phyloP scores from a whole-genome alignment of 2,797 vertebrate genomes.

The Pelobates cultripes region DNA sequence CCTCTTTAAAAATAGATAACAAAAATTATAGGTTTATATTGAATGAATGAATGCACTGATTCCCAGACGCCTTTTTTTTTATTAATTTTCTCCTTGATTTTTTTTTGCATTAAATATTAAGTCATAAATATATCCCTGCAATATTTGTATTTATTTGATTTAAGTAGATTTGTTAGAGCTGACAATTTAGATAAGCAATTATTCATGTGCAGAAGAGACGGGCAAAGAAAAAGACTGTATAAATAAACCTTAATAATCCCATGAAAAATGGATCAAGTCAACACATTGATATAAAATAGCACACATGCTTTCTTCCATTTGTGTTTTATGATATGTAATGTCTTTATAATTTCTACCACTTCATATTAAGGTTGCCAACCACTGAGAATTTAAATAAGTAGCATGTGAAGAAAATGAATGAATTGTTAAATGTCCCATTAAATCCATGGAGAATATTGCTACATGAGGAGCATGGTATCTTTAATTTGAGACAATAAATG shows the following conservation, averaged over 20 bases:
- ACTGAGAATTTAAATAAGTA: constrained; percentile 80
- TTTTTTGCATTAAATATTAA: constrained; percentile 7
- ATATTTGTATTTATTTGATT: constrained; percentile 30
- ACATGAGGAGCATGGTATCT: constrained; percentile 69
- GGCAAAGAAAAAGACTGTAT: constrained; percentile 69
- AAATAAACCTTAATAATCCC: constrained; percentile 68
- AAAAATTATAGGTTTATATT: not conserved
- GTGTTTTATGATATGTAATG: constrained; percentile 78
- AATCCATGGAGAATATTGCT: constrained; percentile 73
- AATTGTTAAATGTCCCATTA: constrained; percentile 82
- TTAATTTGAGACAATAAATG: constrained; percentile 74
- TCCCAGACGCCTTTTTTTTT: not conserved
- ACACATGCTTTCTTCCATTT: constrained; percentile 76
- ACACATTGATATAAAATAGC: constrained; percentile 72
- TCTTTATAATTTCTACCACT: constrained; percentile 79
- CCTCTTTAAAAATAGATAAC: too few relatives aligned
- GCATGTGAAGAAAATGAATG: constrained; percentile 78
- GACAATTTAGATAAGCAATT: constrained; percentile 8
- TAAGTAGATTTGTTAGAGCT: not conserved
- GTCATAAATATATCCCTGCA: constrained; percentile 17
- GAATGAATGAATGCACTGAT: not conserved
- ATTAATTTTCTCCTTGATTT: constrained; percentile 4
- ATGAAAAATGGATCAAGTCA: constrained; percentile 68
- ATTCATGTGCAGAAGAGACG: constrained; percentile 53
- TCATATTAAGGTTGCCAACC: constrained; percentile 77